A percentile compares a stretch with the other conserved stretches of the same genome.
phyloP scores from a whole-genome alignment of 2,888 invertebrate species.

The Lochmaea crataegi region DNA sequence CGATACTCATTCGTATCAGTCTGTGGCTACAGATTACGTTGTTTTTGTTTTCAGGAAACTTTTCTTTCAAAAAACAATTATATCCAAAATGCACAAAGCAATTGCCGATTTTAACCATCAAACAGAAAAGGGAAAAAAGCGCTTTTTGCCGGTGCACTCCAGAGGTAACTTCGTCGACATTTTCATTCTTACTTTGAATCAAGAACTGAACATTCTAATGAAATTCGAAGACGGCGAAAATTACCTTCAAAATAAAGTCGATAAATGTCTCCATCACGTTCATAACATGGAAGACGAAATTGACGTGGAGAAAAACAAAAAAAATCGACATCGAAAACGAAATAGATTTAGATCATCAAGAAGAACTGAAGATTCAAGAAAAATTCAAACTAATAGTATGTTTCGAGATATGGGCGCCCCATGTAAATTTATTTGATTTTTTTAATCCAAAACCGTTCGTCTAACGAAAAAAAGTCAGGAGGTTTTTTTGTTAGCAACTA shows the following conservation, averaged over 20 bases:
- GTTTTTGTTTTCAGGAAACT: conserved; percentile 63
- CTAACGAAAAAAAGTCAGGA: no score
- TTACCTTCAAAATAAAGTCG: conserved; percentile 66
- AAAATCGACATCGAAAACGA: conserved; percentile 66
- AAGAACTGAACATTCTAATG: conserved; percentile 80
- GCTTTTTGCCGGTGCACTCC: conserved; percentile 71
- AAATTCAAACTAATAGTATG: no score
- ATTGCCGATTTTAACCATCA: conserved; percentile 76
- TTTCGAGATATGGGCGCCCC: no score
- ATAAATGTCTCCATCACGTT: conserved; percentile 58
- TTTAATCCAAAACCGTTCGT: no score
- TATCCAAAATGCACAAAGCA: conserved; percentile 70
- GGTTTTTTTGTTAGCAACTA: no score
- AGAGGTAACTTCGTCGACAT: conserved; percentile 72
- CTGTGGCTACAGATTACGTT: no score
- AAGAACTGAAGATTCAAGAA: no score
- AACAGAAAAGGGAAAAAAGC: conserved; percentile 69
- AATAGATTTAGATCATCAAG: no score
- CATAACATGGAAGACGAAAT: conserved; percentile 68
- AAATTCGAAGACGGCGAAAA: conserved; percentile 80
- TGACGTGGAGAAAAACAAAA: conserved; percentile 66
- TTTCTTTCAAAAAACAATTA: conserved; percentile 75
- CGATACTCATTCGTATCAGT: no score
- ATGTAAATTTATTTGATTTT: no score
- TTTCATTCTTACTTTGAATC: conserved; percentile 75